phyloP scores from a whole-genome alignment of 2,797 vertebrate species.

The Sarcophilus harrisii region DNA sequence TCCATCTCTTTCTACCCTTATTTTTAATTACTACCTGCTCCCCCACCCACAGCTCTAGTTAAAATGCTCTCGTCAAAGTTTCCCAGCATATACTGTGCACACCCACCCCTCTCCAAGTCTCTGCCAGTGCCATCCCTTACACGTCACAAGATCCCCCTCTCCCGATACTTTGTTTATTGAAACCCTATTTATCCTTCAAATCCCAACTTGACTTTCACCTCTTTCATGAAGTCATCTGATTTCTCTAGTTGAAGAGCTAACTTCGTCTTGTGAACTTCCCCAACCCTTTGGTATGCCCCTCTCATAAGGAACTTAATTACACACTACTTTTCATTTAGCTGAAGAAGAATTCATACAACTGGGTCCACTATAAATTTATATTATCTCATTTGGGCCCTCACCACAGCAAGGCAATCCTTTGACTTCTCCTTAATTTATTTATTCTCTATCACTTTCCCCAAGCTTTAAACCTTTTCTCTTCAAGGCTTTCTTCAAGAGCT shows the following conservation, averaged over 20 bases:
- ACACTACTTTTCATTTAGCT: neutral
- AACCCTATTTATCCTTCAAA: neutral
- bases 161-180: neutral
- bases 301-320: neutral
- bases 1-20: neutral
- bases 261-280: neutral
- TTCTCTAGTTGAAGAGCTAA: neutral
- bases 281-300: neutral
- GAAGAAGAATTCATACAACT: neutral
- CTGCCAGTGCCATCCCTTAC: neutral
- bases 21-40: neutral
- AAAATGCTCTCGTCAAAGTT: neutral
- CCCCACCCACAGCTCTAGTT: neutral
- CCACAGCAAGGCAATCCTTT: neutral
- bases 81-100: neutral
- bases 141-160: neutral
- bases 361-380: neutral
- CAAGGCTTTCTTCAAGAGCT: no score
- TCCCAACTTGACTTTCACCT: neutral
- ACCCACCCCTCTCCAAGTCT: neutral
- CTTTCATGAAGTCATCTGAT: neutral
- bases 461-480: neutral
- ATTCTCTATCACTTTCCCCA: neutral
- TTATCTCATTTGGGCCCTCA: neutral
- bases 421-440: neutral